Evolutionary conservation across 2,888 invertebrate genomes (phyloP), one percentile per base, ranked within the genome.

Genomic region (Epicampocera succincta): DNA sequence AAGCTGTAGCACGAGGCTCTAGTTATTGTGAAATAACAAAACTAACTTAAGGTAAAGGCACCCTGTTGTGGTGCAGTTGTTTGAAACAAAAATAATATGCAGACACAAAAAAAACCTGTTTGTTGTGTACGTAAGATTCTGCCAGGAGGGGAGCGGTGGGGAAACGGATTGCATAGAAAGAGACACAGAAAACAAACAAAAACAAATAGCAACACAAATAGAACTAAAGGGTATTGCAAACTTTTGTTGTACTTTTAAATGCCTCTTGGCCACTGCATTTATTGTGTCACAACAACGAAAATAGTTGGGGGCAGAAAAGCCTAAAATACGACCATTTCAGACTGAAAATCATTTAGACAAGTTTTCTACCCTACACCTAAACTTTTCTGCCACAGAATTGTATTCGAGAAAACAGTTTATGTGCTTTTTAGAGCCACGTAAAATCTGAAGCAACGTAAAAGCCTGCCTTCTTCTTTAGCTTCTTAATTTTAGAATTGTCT

Each of bases 221-320:
- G 6, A 56, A 76, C n/a, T 13, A 25, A 63, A n/a, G 46, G 46
- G 46, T 56, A 33, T 56, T 63, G 17, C 25, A 56, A 40, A 69
- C 19, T 61, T 63, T 80, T 63, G 38, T 75, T 75, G 33, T 60
- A 19, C 40, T 60, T 40, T 29, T 17, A 80, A 75, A 76, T 76
- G 72, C 80, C 80, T 81, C 56, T 61, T 61, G 76, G 80, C 66
- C 56, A 76, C 66, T 76, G 72, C 17, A 68, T 54, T 74, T 54
- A 68, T 61, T 80, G 66, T 66, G 29, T 50, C 17, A 19, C n/a
- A 21, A 17, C 52, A 52, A 66, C 25, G 17, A 25, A 52, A 42
- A 68, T 54, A 48, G 40, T 66, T 2, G 13, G 29, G n/a, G 6
- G 3, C 1, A 44, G 13, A 29, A 63, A 48, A 13, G 15, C 11